Evolutionary conservation across 2,888 invertebrate species (phyloP).

Genomic region (Lepidochitona cinerea): DNA sequence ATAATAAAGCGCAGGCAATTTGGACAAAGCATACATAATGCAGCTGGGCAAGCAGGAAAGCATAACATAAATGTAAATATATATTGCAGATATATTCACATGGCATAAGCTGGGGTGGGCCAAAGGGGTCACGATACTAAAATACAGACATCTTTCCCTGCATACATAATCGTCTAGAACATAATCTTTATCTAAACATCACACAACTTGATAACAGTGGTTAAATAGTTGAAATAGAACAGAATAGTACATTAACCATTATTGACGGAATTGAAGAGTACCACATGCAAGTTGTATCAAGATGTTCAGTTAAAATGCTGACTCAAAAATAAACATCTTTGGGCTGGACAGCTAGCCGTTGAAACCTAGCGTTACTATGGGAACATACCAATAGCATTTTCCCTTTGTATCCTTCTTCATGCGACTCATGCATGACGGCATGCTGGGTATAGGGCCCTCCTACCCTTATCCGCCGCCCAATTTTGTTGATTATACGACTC

Average conservation of each 20-base stretch:
- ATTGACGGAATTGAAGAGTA: background rate
- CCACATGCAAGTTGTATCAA: background rate
- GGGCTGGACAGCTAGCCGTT: constrained; percentile 1
- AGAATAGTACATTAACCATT: background rate
- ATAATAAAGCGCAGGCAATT: too few species aligned
- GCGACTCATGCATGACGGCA: constrained; percentile 61
- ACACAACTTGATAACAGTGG: background rate
- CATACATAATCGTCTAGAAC: background rate
- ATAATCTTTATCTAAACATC: background rate
- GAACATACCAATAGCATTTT: constrained; percentile 66
- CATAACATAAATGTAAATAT: too few species aligned
- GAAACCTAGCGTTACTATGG: background rate
- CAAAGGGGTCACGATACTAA: too few species aligned
- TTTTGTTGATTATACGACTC: constrained; percentile 47
- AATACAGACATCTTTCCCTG: constrained; percentile 3
- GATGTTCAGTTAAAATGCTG: too few species aligned
- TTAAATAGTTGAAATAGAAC: background rate
- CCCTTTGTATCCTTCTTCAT: constrained; percentile 62
- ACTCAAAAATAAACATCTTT: too few species aligned
- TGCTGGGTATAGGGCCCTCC: constrained; percentile 59
- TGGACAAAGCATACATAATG: too few species aligned
- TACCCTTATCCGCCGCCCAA: constrained; percentile 67
- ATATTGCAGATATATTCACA: too few species aligned
- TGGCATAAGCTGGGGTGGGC: too few species aligned
- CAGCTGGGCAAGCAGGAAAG: too few species aligned